These are phyloP conservation scores for Cheilosia grossa DNA, from an alignment of 2,888 invertebrate species.

Conservation along the genomic window DNA sequence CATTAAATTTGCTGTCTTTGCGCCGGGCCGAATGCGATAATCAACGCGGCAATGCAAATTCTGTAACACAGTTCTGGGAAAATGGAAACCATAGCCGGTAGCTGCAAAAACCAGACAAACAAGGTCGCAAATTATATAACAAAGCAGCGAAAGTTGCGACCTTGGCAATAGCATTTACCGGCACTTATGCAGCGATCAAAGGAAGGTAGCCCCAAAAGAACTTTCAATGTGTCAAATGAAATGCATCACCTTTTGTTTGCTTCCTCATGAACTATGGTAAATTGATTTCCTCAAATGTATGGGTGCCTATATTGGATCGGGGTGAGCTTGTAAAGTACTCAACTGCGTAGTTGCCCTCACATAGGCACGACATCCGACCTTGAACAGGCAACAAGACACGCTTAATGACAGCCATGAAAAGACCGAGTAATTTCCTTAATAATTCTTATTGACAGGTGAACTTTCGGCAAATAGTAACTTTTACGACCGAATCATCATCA, in stretches of 20 bases:
- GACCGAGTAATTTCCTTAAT: too few relatives aligned
- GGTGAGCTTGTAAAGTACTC: not conserved
- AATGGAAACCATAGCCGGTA: not conserved
- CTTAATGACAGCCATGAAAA: not conserved
- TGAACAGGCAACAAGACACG: not conserved
- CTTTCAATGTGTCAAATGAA: slow-evolving; percentile 8
- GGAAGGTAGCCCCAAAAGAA: too few relatives aligned
- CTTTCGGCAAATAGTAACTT: not conserved
- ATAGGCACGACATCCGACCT: not conserved
- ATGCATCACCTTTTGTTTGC: not conserved
- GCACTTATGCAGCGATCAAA: too few relatives aligned
- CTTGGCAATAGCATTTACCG: too few relatives aligned
- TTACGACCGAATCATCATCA: slow-evolving; percentile 23
- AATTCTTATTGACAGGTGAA: not conserved
- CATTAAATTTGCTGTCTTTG: too few relatives aligned
- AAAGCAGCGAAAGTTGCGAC: not conserved
- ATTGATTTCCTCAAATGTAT: slow-evolving; percentile 11
- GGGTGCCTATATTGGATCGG: not conserved
- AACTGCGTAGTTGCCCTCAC: not conserved
- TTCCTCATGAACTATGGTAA: slow-evolving; percentile 8
- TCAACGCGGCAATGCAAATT: not conserved
- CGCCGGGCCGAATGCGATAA: too few relatives aligned
- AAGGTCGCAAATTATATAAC: not conserved
- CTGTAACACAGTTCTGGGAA: not conserved
- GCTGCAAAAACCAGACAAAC: not conserved